Base-by-base conservation (phyloP, 2,113 vertebrate species). In the Plecturocebus donacophilus region DNA sequence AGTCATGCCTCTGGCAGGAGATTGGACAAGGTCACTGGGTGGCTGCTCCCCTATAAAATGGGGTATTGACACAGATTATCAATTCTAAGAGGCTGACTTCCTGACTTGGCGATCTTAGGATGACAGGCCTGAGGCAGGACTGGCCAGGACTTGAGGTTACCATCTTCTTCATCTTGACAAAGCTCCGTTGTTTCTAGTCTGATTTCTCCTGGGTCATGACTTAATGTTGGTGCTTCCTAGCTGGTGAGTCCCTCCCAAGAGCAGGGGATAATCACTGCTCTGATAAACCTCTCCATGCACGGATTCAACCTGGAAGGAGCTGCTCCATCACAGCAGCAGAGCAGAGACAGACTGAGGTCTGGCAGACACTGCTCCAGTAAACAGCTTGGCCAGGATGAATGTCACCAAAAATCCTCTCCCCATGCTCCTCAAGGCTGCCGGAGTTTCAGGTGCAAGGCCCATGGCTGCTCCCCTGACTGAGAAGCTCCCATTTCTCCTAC, bases 21-120 rank as follows among this genome's bases (percentile, higher is more conserved):
- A 3, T n/a, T 42, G 75, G 25, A 27, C 14, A 45, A 32, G 80
- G 21, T 12, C 38, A 21, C 25, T 7, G 14, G 30, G 47, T n/a
- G 16, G 40, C 40, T 8, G 25, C 52, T 40, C 8, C 32, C 27
- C 23, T 45, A 6, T 27, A 14, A 58, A 77, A 8, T 32, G 54
- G 7, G 19, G 49, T 8, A 2, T 27, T 13, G 38, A 4, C 0
- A 0, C 1, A 5, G 47, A 9, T 16, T 12, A 1, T 66, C 12
- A 49, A 3, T n/a, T 32, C 32, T 5, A 0, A 13, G 38, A 56
- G 14, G 25, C 83, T n/a, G 32, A 12, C n/a, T 64, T 30, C 52
- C 27, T 66, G 47, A 17, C 58, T 40, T 11, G 3, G 66, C 25
- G 11, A 2, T 1, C 0, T 17, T 54, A 58, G 25, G 71, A 5